phyloP scores from a whole-genome alignment of 2,888 invertebrate species.

The Cosmia trapezina region DNA sequence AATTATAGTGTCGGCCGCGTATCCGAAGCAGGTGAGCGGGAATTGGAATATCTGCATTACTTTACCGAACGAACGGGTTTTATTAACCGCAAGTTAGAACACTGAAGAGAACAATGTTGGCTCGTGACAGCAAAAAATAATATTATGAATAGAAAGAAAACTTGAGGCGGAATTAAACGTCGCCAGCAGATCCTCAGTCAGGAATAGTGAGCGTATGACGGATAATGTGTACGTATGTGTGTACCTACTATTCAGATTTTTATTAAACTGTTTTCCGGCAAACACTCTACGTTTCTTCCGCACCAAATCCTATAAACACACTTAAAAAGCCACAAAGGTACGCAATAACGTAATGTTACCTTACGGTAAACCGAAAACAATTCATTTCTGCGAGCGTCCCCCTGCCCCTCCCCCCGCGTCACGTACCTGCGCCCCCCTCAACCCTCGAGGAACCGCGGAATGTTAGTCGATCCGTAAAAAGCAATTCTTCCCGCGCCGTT shows the following conservation, averaged over 20 bases:
- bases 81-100: conserved; percentile 60
- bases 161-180: conserved; percentile 64
- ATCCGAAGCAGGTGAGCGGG: conserved; percentile 72
- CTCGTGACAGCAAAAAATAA: conserved; percentile 62
- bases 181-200: conserved; percentile 54
- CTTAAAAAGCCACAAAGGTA: conserved; percentile 85
- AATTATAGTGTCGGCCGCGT: conserved; percentile 78
- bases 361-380: conserved; percentile 85
- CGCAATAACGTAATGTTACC: conserved; percentile 84
- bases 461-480: conserved; percentile 88
- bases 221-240: conserved; percentile 23
- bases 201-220: conserved; percentile 42
- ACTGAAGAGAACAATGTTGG: conserved; percentile 56
- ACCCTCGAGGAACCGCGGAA: conserved; percentile 78
- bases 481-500: conserved; percentile 87
- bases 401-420: conserved; percentile 56
- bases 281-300: conserved; percentile 57
- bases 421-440: conserved; percentile 66
- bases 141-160: conserved; percentile 54
- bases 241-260: conserved; percentile 48
- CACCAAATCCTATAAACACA: conserved; percentile 80
- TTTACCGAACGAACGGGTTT: conserved; percentile 42
- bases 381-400: conserved; percentile 79
- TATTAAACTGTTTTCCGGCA: conserved; percentile 62
- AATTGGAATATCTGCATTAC: conserved; percentile 72